phyloP scores from a whole-genome alignment of 1,140 invertebrate species.

The Harpegnathos saltator region DNA sequence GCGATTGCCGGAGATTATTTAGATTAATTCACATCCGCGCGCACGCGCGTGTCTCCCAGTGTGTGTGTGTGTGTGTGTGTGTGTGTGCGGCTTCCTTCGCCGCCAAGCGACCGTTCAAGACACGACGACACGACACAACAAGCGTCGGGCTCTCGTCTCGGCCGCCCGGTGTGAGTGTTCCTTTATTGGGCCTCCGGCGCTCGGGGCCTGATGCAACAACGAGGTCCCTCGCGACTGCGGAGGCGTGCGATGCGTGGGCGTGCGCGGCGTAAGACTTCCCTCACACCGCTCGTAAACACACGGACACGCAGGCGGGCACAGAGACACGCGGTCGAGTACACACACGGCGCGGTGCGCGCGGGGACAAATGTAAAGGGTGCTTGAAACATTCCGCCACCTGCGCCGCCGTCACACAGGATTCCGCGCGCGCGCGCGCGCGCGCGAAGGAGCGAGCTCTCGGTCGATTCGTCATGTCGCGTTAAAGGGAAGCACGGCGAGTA shows the following conservation, averaged over 20 bases:
- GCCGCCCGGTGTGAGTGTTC: slow-evolving; percentile 58
- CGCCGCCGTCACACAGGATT: slow-evolving; percentile 7
- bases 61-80: no score
- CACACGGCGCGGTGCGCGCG: slow-evolving; percentile 24
- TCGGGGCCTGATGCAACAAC: slow-evolving; percentile 72
- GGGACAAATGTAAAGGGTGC: slow-evolving; percentile 74
- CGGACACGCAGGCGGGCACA: not conserved
- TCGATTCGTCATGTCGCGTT: slow-evolving; percentile 44
- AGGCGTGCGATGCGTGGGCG: slow-evolving; percentile 69
- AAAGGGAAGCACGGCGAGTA: slow-evolving; percentile 29
- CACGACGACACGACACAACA: no score
- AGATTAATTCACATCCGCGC: slow-evolving; percentile 60
- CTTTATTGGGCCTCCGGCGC: slow-evolving; percentile 71
- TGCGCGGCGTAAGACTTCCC: slow-evolving; percentile 37
- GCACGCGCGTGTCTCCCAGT: slow-evolving; percentile 21
- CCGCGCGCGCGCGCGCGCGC: not conserved
- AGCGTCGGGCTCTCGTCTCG: no score
- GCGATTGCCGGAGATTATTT: slow-evolving; percentile 49
- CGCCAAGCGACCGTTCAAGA: no score
- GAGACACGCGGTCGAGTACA: not conserved
- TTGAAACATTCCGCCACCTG: slow-evolving; percentile 68
- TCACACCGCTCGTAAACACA: slow-evolving; percentile 27
- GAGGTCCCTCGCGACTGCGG: slow-evolving; percentile 41
- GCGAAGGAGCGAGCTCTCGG: slow-evolving; percentile 27
- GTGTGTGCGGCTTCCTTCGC: no score